A percentile compares a stretch with the other conserved stretches of the same genome.
Conservation (phyloP, 2,888 invertebrate genomes). For the Troilus luridus region DNA sequence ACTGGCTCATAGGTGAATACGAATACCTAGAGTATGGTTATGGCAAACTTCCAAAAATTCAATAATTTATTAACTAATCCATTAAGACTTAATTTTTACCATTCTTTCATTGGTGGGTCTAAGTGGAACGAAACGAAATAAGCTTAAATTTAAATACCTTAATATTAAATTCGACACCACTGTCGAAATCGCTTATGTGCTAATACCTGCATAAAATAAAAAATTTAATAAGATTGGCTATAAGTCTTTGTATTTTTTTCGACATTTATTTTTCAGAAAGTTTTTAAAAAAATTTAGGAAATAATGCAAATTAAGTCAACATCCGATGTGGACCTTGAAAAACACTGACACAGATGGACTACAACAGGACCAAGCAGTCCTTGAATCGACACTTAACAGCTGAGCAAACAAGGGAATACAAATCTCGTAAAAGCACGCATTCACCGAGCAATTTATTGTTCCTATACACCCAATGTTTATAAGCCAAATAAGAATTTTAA, state of each 20-base stretch:
- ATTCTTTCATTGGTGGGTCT: too few species aligned
- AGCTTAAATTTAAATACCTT: too few species aligned
- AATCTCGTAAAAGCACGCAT: background rate
- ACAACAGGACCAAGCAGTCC: background rate
- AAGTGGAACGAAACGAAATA: too few species aligned
- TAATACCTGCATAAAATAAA: too few species aligned
- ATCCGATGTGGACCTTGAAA: conserved; percentile 4
- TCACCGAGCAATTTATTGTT: background rate
- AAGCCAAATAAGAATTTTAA: background rate
- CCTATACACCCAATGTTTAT: background rate
- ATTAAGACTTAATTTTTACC: too few species aligned
- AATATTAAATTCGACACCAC: too few species aligned
- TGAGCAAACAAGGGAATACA: background rate
- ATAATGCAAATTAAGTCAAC: conserved; percentile 31
- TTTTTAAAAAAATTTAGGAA: background rate
- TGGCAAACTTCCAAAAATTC: too few species aligned
- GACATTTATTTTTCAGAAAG: background rate
- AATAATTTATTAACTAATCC: too few species aligned
- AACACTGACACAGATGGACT: conserved; percentile 6
- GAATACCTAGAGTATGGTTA: too few species aligned
- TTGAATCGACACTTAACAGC: background rate
- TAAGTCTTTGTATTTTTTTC: background rate
- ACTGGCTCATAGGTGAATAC: too few species aligned
- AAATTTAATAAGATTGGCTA: background rate
- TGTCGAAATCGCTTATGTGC: too few species aligned